phyloP scores from a whole-genome alignment of 2,113 vertebrate genomes.

The Zapornia atra region DNA sequence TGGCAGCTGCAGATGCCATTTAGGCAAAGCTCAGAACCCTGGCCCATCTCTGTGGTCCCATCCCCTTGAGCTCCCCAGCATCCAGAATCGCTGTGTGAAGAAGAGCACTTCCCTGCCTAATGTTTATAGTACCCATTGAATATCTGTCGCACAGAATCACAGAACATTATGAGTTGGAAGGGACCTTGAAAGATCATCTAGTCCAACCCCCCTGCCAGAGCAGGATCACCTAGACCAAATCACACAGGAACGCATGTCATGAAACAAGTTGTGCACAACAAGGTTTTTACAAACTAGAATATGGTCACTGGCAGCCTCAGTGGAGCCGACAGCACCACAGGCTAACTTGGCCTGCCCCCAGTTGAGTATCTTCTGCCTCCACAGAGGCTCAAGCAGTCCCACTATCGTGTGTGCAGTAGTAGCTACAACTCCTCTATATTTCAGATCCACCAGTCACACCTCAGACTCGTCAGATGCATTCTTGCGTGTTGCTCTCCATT shows the following conservation, averaged over 20 bases:
- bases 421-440: background rate
- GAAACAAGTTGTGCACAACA: background rate
- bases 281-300: background rate
- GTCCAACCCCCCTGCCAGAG: no score
- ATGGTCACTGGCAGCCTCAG: background rate
- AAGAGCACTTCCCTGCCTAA: background rate
- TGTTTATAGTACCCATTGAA: background rate
- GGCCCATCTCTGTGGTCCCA: background rate
- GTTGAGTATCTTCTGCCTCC: background rate
- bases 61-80: background rate
- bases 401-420: fast-evolving
- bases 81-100: background rate
- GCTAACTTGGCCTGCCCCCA: background rate
- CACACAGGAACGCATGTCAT: background rate
- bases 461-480: background rate
- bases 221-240: no score
- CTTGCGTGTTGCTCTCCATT: background rate
- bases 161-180: no score
- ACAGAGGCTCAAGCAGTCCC: background rate
- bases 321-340: background rate
- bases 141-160: background rate
- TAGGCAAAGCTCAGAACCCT: background rate
- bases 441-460: background rate
- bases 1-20: background rate
- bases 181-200: no score